These are phyloP conservation scores for Cenopis cana DNA, from an alignment of 2,888 invertebrate genomes.

Conservation along the genomic window DNA sequence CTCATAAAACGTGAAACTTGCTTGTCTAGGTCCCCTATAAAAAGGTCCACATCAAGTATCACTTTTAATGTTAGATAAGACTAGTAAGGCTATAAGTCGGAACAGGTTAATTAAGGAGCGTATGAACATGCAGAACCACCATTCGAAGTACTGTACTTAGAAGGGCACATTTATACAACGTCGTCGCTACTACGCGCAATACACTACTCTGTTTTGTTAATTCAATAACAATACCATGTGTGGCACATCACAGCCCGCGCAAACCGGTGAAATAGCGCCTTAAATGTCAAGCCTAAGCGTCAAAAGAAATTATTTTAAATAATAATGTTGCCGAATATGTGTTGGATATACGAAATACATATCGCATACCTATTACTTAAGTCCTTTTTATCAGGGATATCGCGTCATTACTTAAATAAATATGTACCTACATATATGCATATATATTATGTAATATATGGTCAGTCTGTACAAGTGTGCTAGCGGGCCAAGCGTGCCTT, in stretches of 20 bases:
- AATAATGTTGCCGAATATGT: constrained; percentile 12
- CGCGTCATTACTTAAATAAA: too few species aligned
- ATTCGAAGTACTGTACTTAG: constrained; percentile 5
- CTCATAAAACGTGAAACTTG: constrained; percentile 17
- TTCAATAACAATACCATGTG: not conserved
- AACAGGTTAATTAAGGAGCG: constrained; percentile 20
- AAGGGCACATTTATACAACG: not conserved
- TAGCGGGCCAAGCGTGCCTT: too few species aligned
- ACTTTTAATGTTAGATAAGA: constrained; percentile 29
- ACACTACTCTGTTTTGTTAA: too few species aligned
- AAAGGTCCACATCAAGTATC: constrained; percentile 6
- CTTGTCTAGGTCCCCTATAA: constrained; percentile 2
- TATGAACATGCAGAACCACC: constrained; percentile 8
- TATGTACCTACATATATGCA: not conserved
- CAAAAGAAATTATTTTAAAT: constrained; percentile 2
- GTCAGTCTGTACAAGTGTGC: too few species aligned
- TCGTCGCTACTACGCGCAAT: not conserved
- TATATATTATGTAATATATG: too few species aligned
- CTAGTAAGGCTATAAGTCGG: constrained; percentile 42
- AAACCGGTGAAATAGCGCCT: not conserved
- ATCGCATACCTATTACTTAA: not conserved
- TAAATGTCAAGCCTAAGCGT: constrained; percentile 6
- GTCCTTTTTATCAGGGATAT: not conserved
- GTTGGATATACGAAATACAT: constrained; percentile 11
- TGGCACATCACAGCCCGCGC: not conserved